Base-by-base conservation (phyloP, 2,797 vertebrate genomes). In the Semaprochilodus insignis region DNA sequence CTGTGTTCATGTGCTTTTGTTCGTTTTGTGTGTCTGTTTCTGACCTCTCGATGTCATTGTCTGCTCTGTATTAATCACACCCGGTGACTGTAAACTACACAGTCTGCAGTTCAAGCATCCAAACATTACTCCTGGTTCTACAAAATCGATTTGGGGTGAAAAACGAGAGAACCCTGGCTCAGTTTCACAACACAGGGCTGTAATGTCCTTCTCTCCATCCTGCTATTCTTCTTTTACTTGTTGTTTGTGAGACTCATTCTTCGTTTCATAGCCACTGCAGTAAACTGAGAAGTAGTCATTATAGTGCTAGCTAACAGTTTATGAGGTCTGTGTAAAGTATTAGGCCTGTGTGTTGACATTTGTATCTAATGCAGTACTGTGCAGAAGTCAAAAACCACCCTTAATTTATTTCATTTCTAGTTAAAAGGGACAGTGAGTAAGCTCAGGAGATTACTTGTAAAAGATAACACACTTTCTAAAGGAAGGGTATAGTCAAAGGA, bases 221-320 rank as follows among this genome's bases (percentile, higher is more conserved):
- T 72, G n/a, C 21, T 25, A 1, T 76, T 66, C 8, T 25, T 31
- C 10, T 78, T 5, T 48, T 6, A 31, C n/a, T 52, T 72, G 23
- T 72, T 48, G n/a, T 72, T 27, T 72, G 70, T 72, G 23, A 72
- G 23, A 52, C n/a, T 27, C 25, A 51, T 74, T 66, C 21, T 57
- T 5, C 16, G 7, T 67, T 80, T 65, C 5, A 19, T 44, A 11
- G 44, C 44, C 44, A 13, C 8, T 48, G 44, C 44, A 48, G 23
- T 62, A 23, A 62, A 25, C n/a, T 62, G 59, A 25, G 21, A 59
- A 10, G 21, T 48, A 48, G 44, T 11, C 8, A 48, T 13, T 48
- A 10, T 48, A 48, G 44, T 48, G 44, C 40, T 4, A 31, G 31
- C 31, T 31, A 31, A 44, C 40, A 54, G 15, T 54, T 54, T 54